Evolutionary conservation across 2,113 vertebrate species (phyloP), one percentile per base, ranked within the genome.

Genomic region (Anolis carolinensis): DNA sequence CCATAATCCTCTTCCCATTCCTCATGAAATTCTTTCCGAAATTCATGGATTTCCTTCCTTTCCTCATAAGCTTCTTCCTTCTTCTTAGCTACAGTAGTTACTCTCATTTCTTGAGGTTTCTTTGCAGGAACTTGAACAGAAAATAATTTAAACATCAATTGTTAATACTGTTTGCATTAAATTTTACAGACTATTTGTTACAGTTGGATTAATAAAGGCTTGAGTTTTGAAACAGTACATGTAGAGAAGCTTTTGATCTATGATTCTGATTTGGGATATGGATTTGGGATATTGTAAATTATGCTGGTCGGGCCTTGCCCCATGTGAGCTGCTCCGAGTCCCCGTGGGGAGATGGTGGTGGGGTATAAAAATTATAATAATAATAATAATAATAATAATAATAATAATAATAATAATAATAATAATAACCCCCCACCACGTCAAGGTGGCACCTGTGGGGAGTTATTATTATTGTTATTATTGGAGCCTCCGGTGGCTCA

Each of bases 1-100:
- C 92, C 96, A 81, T 95, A 95, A 83, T 96, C 95, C 88, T 97
- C 96, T 87, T 97, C 96, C 96, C 96, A 96, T 86, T 96, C 95
- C 88, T 97, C 96, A 1, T 96, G 95, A 87, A 74, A 36, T 85
- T 96, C 94, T 86, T 50, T 92, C 34, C 87, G 94, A 1, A 85
- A 73, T 85, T 94, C 94, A 83, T 90, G 80, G 74, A 90, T 85
- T 18, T 94, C 93, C 82, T 94, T 91, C 73, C 82, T 87, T 71
- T 95, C 86, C 88, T 92, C 91, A 74, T 91, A 92, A 86, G 95
- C 83, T 71, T 59, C 70, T 74, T 96, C 95, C 92, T 96, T 95
- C 94, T 95, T 96, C 83, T 82, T 95, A 84, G 94, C 89, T 18
- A 97, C 92, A 3, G 96, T 93, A 79, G 81, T 95, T 94, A 95